Base-by-base conservation (phyloP, 2,113 vertebrate genomes). In the Colius striatus region DNA sequence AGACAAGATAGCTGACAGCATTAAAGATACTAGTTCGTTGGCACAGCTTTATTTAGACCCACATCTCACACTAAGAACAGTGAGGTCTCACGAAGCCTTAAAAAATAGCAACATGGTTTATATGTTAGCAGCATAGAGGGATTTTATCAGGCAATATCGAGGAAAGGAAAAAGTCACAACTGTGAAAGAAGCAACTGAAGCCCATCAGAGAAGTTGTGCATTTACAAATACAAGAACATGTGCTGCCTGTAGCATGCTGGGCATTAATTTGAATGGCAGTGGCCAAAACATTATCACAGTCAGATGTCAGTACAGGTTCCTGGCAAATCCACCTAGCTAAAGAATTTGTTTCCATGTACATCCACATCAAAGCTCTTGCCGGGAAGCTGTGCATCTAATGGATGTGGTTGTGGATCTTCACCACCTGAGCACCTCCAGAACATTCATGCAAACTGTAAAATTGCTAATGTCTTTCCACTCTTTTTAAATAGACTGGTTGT, bases 21-120 rank as follows among this genome's bases (percentile, higher is more conserved):
- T 87, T 45, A 85, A 57, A 87, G 78, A 85, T 43, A 50, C 54
- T 47, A 68, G 47, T 62, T 94, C 94, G 74, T 58, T 81, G 91
- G 73, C 53, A 92, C 58, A 87, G 71, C 89, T 96, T 94, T 92
- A 91, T 88, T 85, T 96, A 95, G 85, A 87, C 17, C 45, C 27
- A 92, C 72, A 76, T 80, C 51, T 94, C 89, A 92, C 79, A 62
- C 74, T 74, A 85, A 25, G 58, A 96, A 79, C 79, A 88, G 85
- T 62, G 62, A 94, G 81, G 84, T 94, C 84, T 87, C 93, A 94
- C 0, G 2, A 87, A 94, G 30, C 71, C 78, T 82, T 91, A 87
- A 87, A 94, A 96, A 91, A 94, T 85, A 87, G 92, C 66, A 83
- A 68, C 57, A n/a, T 15, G 27, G 32, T 72, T 94, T 91, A 82